Evolutionary conservation across 2,888 invertebrate genomes (phyloP), one percentile per base, ranked within the genome.

Genomic region (Sialis lutaria): DNA sequence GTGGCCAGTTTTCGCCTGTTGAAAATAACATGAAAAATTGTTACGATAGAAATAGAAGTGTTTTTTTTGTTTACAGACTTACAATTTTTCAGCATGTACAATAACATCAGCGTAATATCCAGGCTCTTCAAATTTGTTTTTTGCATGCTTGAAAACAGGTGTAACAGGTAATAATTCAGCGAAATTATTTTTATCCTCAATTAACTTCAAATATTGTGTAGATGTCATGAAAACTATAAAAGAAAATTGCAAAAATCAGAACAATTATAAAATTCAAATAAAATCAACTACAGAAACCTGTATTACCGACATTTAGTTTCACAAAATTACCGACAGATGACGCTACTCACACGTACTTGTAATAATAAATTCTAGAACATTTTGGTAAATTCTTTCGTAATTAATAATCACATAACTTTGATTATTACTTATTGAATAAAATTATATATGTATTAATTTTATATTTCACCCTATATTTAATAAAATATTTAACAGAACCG

Each of bases 61-160:
- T 22, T 22, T 22, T 2, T 22, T 22, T 22, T 22, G 22, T 22
- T 22, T 22, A 4, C n/a, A 37, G 13, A 51, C 67, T 64, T 64
- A 74, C 75, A 66, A 70, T 58, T 72, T 70, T 56, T 75, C 74
- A 40, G 65, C 63, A 54, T 74, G 74, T 48, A 77, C 67, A 40
- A 78, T 73, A 48, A 79, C 61, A 55, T 79, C 79, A 1, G 75
- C 70, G 59, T 72, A 78, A 59, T 75, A 77, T 51, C 77, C 74
- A 22, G 69, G 67, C 46, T 63, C 64, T 52, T 70, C 69, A 45
- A 68, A 67, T 12, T 64, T 64, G 53, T 72, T 73, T 64, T 70
- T 69, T 49, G 69, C 67, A 56, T 78, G 77, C 7, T 65, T 64
- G 55, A 74, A 73, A 9, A 77, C 67, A 8, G 77, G 71, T 7